Percentiles rank a stretch among this genome's conserved stretches.
These are phyloP conservation scores for Nephila pilipes DNA, from an alignment of 1,140 invertebrate species.

Conservation along the genomic window DNA sequence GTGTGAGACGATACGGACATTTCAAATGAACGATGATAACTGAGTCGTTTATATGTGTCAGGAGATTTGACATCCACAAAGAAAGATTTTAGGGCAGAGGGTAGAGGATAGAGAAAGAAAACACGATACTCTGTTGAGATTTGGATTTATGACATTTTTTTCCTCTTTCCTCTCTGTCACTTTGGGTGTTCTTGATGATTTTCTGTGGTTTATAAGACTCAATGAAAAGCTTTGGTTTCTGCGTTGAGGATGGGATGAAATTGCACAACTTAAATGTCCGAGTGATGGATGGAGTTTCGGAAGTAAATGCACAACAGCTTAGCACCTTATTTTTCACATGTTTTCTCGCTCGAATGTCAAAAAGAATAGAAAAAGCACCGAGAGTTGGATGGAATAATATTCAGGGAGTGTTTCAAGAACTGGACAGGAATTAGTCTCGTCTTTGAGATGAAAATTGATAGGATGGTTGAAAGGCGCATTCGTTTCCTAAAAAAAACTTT, in stretches of 20 bases:
- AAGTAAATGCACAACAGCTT: constrained; percentile 6
- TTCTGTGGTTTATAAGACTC: neutral
- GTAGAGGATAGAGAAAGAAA: neutral
- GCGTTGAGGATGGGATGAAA: neutral
- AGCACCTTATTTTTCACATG: constrained; percentile 18
- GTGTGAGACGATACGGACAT: neutral
- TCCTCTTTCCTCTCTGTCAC: neutral
- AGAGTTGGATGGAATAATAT: no score
- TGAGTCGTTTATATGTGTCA: constrained; percentile 21
- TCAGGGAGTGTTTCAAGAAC: no score
- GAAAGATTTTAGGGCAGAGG: neutral
- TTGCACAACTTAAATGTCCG: neutral
- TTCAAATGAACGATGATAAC: neutral
- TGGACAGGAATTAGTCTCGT: no score
- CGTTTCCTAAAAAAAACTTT: no score
- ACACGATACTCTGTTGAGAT: constrained; percentile 27
- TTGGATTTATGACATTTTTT: constrained; percentile 10
- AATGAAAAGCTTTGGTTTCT: neutral
- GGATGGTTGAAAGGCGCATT: no score
- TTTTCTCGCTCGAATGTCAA: neutral
- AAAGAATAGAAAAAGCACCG: neutral
- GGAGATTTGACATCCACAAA: neutral
- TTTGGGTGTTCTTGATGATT: neutral
- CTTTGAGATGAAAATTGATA: no score
- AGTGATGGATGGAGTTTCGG: neutral